A percentile compares a stretch with the other conserved stretches of the same genome.
These are phyloP conservation scores for Ophiothrix spiculata DNA, from an alignment of 35 echinoderm and acorn worm species.

Conservation along the genomic window DNA sequence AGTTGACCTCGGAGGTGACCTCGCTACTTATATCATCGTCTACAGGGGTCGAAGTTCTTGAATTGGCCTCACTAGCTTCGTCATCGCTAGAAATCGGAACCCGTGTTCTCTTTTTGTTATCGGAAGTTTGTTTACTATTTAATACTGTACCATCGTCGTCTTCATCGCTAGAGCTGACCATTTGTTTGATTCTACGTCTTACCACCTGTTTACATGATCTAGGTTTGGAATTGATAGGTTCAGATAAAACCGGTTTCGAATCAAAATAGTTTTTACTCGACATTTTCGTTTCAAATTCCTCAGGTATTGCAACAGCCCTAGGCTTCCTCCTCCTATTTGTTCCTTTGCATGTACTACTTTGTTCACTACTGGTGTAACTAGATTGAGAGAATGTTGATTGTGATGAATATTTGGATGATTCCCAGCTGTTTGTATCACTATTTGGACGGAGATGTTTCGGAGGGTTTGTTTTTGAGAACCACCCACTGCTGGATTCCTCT, in stretches of 20 bases:
- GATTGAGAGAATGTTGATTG: too few species aligned
- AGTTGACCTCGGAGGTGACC: neutral
- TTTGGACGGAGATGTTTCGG: neutral
- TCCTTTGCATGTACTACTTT: neutral
- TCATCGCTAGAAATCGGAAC: too few species aligned
- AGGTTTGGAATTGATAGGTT: too few species aligned
- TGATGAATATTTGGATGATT: too few species aligned
- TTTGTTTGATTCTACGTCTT: neutral
- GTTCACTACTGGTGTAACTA: neutral
- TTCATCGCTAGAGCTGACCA: neutral
- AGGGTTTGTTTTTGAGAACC: neutral
- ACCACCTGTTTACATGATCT: too few species aligned
- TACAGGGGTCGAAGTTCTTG: neutral
- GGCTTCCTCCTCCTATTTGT: neutral
- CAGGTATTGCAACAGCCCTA: neutral
- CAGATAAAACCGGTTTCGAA: too few species aligned
- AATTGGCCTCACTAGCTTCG: neutral
- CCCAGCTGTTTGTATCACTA: too few species aligned
- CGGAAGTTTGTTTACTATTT: too few species aligned
- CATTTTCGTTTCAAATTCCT: too few species aligned
- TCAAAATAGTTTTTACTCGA: too few species aligned
- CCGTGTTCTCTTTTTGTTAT: too few species aligned
- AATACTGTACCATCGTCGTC: too few species aligned
- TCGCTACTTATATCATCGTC: constrained; percentile 2
- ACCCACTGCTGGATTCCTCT: neutral